Conservation (phyloP, 2,797 vertebrate species). For the Florisuga fusca region DNA sequence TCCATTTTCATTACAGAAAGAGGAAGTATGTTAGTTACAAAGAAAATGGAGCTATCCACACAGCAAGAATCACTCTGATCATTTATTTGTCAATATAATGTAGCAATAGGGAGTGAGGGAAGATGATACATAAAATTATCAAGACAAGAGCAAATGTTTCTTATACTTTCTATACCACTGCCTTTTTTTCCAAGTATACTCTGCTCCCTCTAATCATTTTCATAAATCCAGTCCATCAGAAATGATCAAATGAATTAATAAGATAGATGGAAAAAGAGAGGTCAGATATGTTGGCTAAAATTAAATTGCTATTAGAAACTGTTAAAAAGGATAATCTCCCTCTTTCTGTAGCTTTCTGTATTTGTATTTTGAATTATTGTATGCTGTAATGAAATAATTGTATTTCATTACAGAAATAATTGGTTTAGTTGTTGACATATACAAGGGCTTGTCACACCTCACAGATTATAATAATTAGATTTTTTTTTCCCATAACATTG, state of each 20-base stretch:
- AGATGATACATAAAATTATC: background rate
- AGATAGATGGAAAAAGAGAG: background rate
- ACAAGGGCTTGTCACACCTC: background rate
- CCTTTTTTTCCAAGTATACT: background rate
- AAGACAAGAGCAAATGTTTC: background rate
- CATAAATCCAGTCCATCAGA: background rate
- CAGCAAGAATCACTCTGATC: background rate
- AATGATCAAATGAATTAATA: background rate
- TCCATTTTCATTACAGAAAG: background rate
- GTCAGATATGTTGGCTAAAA: background rate
- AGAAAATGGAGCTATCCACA: background rate
- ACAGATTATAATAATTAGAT: background rate
- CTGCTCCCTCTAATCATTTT: background rate
- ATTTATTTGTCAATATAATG: background rate
- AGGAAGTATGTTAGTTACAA: constrained; percentile 1
- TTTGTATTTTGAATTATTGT: background rate
- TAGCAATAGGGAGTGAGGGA: background rate
- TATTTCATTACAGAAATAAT: background rate
- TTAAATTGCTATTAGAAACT: background rate
- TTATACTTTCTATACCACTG: background rate
- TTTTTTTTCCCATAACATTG: background rate
- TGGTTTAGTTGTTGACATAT: background rate
- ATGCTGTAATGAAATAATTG: too few relatives aligned
- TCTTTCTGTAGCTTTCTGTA: background rate
- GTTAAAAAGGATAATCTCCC: background rate